A percentile compares a stretch with the other conserved stretches of the same genome.
Evolutionary conservation across 92 coral and sea anemone species (phyloP).

Genomic region (Hydrozoanthus gracilis): DNA sequence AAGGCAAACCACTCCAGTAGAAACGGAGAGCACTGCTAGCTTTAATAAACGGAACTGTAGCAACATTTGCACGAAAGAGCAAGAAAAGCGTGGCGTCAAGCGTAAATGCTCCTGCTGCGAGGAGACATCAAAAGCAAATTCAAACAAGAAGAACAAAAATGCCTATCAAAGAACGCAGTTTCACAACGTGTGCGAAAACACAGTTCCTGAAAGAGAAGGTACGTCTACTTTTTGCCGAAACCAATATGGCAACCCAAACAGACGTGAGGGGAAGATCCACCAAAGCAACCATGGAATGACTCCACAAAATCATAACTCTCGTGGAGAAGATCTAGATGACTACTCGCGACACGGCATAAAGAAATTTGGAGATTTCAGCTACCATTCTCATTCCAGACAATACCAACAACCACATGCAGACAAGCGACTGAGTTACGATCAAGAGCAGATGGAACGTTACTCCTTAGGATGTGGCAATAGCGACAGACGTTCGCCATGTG

Average conservation of each 20-base stretch:
- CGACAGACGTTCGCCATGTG: not conserved
- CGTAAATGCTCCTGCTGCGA: slow-evolving; percentile 7
- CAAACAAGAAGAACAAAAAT: slow-evolving; percentile 9
- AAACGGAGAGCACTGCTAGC: not conserved
- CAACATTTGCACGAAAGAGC: not conserved
- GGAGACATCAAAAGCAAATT: slow-evolving; percentile 4
- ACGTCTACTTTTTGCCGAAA: not conserved
- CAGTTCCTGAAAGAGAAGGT: not conserved
- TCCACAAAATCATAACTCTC: not conserved
- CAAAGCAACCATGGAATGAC: not conserved
- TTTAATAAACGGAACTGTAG: not conserved
- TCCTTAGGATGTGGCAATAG: not conserved
- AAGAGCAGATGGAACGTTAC: not conserved
- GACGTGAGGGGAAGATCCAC: not conserved
- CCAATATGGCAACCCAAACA: not conserved
- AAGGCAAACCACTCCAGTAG: not conserved
- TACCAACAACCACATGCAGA: not conserved
- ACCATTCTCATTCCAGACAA: not conserved
- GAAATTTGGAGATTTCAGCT: slow-evolving; percentile 8
- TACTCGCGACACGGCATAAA: not conserved
- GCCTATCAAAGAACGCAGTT: not conserved
- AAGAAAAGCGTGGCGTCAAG: not conserved
- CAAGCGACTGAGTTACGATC: slow-evolving; percentile 2
- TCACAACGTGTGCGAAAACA: not conserved
- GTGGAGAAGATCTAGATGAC: not conserved